Percentiles rank a stretch among this genome's conserved stretches.
These are phyloP conservation scores for Trichoplax adhaerens DNA, from an alignment of 37 sponge, comb jelly and placozoan species.

Conservation along the genomic window DNA sequence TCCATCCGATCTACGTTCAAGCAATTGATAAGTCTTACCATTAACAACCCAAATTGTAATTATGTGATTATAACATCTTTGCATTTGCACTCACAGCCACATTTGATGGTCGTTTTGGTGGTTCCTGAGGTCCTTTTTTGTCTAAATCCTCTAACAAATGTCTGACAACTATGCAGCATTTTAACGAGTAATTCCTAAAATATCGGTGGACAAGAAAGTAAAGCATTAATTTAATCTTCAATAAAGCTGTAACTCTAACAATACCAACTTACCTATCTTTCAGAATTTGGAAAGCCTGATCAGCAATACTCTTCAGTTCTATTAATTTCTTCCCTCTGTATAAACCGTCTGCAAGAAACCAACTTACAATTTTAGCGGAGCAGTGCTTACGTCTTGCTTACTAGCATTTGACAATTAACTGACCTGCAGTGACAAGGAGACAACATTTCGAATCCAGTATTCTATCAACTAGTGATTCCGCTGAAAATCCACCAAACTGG, in stretches of 20 bases:
- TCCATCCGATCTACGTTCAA: background rate
- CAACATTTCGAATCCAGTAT: slow-evolving; percentile 1
- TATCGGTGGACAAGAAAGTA: no score
- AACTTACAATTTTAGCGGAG: background rate
- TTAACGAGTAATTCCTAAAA: no score
- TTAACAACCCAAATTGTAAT: no score
- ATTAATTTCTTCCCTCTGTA: slow-evolving; percentile 3
- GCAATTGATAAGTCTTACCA: background rate
- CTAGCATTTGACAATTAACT: background rate
- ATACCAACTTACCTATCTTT: background rate
- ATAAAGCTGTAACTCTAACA: no score
- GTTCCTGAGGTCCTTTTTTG: no score
- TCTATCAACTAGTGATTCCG: slow-evolving; percentile 12
- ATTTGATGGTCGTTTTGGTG: no score
- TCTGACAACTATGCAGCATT: no score
- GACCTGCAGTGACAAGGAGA: slow-evolving; percentile 6
- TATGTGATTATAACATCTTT: no score
- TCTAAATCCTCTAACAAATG: no score
- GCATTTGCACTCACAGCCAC: no score
- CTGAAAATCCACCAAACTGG: slow-evolving; percentile 18
- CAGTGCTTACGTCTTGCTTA: no score
- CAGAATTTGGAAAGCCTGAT: background rate
- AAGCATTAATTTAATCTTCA: no score
- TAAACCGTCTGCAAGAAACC: slow-evolving; percentile 6
- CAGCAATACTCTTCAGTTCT: slow-evolving; percentile 5